These are phyloP conservation scores for Nomada fucata DNA, from an alignment of 2,888 invertebrate species.

Conservation along the genomic window DNA sequence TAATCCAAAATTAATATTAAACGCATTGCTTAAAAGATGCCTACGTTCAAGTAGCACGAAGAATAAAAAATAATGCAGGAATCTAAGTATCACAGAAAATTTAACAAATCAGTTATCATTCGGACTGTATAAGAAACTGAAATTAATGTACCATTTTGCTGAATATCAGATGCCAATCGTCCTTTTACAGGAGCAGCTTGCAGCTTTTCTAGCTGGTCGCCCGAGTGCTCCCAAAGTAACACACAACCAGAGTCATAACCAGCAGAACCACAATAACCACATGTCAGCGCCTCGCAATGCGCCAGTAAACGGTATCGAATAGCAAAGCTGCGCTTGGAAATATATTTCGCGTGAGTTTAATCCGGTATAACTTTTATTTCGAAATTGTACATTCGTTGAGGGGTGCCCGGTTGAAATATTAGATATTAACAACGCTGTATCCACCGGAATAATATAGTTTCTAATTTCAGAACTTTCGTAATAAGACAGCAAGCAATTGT, in stretches of 20 bases:
- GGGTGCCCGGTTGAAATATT: slow-evolving; percentile 4
- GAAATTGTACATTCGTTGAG: slow-evolving; percentile 33
- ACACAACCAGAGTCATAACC: slow-evolving; percentile 83
- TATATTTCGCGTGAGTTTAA: slow-evolving; percentile 33
- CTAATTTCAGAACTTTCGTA: neutral
- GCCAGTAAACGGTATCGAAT: slow-evolving; percentile 79
- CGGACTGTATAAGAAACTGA: neutral
- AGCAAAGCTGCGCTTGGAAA: slow-evolving; percentile 48
- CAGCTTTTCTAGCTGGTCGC: slow-evolving; percentile 88
- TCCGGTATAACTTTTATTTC: slow-evolving; percentile 45
- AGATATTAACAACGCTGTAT: slow-evolving; percentile 15
- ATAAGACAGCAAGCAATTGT: slow-evolving; percentile 20
- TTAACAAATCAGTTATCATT: neutral
- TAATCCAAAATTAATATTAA: too few relatives aligned
- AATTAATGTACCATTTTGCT: neutral
- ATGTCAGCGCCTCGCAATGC: slow-evolving; percentile 68
- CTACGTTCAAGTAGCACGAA: too few relatives aligned
- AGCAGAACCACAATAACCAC: slow-evolving; percentile 83
- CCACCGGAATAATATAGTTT: slow-evolving; percentile 23
- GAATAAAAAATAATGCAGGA: too few relatives aligned
- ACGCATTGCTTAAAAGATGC: too few relatives aligned
- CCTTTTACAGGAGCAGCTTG: slow-evolving; percentile 86
- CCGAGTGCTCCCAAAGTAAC: slow-evolving; percentile 87
- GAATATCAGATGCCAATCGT: neutral
- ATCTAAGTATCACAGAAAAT: neutral